These are phyloP conservation scores for Antechinus flavipes DNA, from an alignment of 2,113 vertebrate species.

Conservation along the genomic window DNA sequence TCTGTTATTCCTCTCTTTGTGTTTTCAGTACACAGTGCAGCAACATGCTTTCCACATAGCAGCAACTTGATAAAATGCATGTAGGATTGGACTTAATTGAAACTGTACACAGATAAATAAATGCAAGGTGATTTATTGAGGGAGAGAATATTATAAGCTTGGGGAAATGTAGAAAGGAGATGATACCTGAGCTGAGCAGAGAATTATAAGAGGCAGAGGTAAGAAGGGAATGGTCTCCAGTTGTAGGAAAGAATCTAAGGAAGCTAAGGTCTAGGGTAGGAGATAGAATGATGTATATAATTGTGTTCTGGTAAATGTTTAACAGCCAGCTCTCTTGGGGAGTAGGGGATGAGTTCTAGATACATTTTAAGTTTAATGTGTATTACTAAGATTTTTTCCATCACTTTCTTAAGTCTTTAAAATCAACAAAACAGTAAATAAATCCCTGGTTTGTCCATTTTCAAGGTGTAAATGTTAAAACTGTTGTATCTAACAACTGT, in stretches of 20 bases:
- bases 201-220: not conserved
- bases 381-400: not conserved
- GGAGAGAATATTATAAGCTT: not conserved
- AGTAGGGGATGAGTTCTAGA: not conserved
- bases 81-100: slow-evolving; percentile 43
- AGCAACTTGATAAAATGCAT: slow-evolving; percentile 17
- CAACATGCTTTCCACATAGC: not conserved
- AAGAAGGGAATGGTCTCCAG: not conserved
- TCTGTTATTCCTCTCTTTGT: slow-evolving; percentile 12
- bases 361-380: not conserved
- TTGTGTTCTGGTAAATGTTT: not conserved
- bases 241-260: not conserved
- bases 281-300: not conserved
- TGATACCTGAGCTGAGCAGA: not conserved
- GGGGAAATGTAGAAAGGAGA: not conserved
- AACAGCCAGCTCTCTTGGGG: not conserved
- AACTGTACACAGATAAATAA: not conserved
- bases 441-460: not conserved
- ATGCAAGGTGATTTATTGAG: not conserved
- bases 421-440: not conserved
- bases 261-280: not conserved
- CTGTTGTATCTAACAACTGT: not conserved
- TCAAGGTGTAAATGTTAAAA: not conserved
- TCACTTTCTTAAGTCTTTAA: not conserved
- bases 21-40: not conserved